Base-by-base conservation (phyloP, 2,797 vertebrate genomes). In the Onychomys torridus region DNA sequence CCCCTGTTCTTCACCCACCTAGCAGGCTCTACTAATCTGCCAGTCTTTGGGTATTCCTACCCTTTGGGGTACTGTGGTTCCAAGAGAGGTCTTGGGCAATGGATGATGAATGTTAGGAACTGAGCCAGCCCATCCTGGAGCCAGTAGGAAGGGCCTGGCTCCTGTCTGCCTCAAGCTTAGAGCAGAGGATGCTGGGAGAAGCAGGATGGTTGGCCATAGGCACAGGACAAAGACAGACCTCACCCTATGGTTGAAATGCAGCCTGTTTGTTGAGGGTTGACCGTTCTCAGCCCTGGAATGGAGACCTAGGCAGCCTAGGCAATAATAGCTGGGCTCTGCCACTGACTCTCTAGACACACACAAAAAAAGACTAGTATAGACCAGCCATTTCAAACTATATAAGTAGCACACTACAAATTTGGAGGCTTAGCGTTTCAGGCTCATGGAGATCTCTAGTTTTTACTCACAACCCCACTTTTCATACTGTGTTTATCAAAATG, bases 141-240 rank as follows among this genome's bases (percentile, higher is more conserved):
- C 87, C 63, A 92, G 83, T 40, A 86, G 92, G 90, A 73, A 79
- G 78, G 63, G 37, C 81, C 73, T 90, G 71, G 52, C 89, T 95
- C 86, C 90, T 14, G 79, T 76, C 83, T 91, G 90, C 61, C 95
- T 87, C 34, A 32, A 4, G 55, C 65, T 29, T 27, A 37, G 34
- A 61, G 21, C 52, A 95, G 86, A 92, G 89, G 88, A 73, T 92
- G 90, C 14, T 43, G 52, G 93, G 94, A 97, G 90, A 96, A 83
- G 79, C 2, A 52, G 75, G 43, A 32, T 81, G 69, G 85, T 13
- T 8, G 85, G 27, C 3, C 5, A 6, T 6, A 67, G 87, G 49
- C 65, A 78, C n/a, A 34, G 71, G 77, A 61, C 17, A 40, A 61
- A 63, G 61, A 83, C 84, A 65, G 75, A 76, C n/a, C 43, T 17